A percentile compares a stretch with the other conserved stretches of the same genome.
These are phyloP conservation scores for Catharus minimus DNA, from an alignment of 2,113 vertebrate genomes.

Conservation along the genomic window DNA sequence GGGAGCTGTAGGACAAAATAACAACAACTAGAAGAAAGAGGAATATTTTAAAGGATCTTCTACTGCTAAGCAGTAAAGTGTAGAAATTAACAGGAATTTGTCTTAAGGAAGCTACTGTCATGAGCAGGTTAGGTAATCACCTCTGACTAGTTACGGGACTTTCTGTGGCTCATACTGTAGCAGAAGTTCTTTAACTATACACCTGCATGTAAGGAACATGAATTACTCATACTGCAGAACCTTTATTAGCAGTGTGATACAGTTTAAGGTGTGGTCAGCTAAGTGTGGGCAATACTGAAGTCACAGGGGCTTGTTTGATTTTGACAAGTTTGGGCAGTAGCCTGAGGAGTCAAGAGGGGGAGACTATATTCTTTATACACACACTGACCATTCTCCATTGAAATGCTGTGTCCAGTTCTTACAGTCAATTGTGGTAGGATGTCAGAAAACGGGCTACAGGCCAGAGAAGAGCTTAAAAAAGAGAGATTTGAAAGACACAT, in stretches of 20 bases:
- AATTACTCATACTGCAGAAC: background rate
- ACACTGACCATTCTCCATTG: rapidly evolving
- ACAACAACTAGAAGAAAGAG: background rate
- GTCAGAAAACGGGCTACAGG: background rate
- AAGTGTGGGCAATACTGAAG: background rate
- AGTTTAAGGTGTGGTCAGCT: background rate
- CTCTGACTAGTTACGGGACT: background rate
- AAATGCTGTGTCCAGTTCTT: background rate
- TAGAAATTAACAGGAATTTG: background rate
- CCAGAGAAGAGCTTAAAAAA: background rate
- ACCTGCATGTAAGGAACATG: background rate
- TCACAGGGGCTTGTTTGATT: background rate
- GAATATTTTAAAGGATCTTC: background rate
- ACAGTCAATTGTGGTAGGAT: background rate
- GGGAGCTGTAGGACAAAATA: background rate
- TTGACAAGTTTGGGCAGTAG: background rate
- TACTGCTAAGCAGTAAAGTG: background rate
- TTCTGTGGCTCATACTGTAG: background rate
- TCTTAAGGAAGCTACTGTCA: background rate
- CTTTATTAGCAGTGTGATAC: background rate
- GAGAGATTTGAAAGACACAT: background rate
- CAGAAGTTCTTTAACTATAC: background rate
- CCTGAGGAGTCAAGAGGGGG: background rate
- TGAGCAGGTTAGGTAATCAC: background rate
- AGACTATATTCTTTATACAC: background rate